These are phyloP conservation scores for Cirrhinus mrigala DNA, from an alignment of 2,797 vertebrate species.

Conservation along the genomic window DNA sequence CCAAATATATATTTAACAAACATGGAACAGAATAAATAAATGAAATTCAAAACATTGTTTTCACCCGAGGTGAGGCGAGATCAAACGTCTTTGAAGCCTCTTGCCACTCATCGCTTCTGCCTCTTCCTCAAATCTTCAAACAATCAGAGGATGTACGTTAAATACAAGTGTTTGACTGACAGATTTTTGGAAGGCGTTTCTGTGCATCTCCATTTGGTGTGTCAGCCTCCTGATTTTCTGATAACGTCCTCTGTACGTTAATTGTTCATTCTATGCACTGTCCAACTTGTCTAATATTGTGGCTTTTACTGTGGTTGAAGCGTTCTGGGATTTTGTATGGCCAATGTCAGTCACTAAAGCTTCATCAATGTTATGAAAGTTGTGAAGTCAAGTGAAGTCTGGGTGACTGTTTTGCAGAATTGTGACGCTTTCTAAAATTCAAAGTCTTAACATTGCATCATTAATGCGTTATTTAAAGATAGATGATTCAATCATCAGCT, in stretches of 20 bases:
- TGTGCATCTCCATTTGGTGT: slow-evolving; percentile 47
- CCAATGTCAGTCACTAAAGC: not conserved
- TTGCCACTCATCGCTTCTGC: slow-evolving; percentile 47
- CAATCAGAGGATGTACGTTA: slow-evolving; percentile 47
- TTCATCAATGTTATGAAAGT: not conserved
- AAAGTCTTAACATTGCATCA: not conserved
- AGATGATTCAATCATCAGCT: no score
- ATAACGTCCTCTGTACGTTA: not conserved
- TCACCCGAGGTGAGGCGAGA: slow-evolving; percentile 34
- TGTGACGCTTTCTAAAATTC: no score
- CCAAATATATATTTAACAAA: slow-evolving; percentile 75
- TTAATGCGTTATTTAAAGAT: no score
- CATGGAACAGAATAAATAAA: slow-evolving; percentile 71
- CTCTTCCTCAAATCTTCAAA: slow-evolving; percentile 37
- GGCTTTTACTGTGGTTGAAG: not conserved
- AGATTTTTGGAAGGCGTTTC: slow-evolving; percentile 29
- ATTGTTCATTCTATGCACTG: not conserved
- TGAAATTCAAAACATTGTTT: slow-evolving; percentile 69
- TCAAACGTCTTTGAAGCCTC: slow-evolving; percentile 47
- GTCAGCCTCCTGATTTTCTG: slow-evolving; percentile 1
- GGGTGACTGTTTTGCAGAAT: no score
- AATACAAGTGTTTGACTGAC: slow-evolving; percentile 55
- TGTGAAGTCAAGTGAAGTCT: not conserved
- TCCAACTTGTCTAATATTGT: slow-evolving; percentile 4
- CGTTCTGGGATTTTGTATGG: slow-evolving; percentile 3